Evolutionary conservation across 2,888 invertebrate genomes (phyloP), one percentile per base, ranked within the genome.

Genomic region (Brassicogethes aeneus): DNA sequence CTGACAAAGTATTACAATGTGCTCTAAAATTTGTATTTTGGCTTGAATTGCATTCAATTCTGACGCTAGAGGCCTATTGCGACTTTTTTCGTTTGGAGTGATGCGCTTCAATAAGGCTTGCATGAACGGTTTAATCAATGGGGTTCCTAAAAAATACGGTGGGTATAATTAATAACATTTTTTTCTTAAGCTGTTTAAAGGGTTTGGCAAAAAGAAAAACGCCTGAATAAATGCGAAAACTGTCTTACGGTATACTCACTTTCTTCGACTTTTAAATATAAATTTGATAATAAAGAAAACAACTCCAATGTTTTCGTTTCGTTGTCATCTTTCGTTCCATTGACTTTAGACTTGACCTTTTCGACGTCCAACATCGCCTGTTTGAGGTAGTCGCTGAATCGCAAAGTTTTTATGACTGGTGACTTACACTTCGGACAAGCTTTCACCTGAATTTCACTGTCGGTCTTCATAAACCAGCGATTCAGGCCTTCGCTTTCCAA

Each of bases 361-460:
- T 32, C 38, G 3, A 60, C 48, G 41, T 56, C 57, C 1, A 15
- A 3, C 31, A 54, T 34, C n/a, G 51, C 48, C 23, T 31, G 37
- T 44, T 57, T 60, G 2, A 53, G 38, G 37, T 50, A 52, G 37
- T 59, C 50, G 15, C 53, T 52, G 37, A 55, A 60, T 42, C 60
- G 37, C 30, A 52, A 39, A 1, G 60, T 59, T 5, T 44, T 53
- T 33, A 40, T 52, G 38, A 60, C 56, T 3, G 44, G 41, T 0
- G 57, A 52, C 40, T 53, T 58, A 37, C 60, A 60, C 45, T 43
- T 45, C 10, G 56, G 56, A 43, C 56, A 56, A 2, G 39, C 47
- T 40, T 55, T 56, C n/a, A 52, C 46, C 16, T 43, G 17, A 2
- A 51, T 44, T 32, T 37, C 16, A 3, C 41, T 34, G 13, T 42